Evolutionary conservation across 37 sponge, comb jelly and placozoan genomes (phyloP), one percentile per base, ranked within the genome.

Genomic region (Cladorhizidae sp.): DNA sequence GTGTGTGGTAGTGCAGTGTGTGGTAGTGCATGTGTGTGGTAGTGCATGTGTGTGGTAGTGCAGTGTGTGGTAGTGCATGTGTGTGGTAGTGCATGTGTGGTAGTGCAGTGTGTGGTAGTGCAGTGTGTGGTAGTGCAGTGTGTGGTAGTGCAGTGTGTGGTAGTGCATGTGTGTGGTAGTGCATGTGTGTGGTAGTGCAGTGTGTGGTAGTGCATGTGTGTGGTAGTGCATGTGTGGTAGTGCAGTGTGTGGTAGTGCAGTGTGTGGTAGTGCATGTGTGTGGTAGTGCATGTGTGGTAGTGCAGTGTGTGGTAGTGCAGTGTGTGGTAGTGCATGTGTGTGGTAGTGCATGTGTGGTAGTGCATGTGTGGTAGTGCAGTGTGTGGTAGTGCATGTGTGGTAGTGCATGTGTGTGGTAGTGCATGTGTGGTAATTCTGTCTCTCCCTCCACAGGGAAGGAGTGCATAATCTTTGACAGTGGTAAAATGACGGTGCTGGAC

Each of bases 401-500:
- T 0, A 22, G 21, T 54, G 45, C 1, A 78, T 3, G 23, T 62
- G 41, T 62, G 2, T 8, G 9, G 36, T 68, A 37, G n/a, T 31
- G 8, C n/a, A 32, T 8, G 14, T 21, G 69, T 49, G 20, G 5
- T 26, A 20, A 25, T 40, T 52, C 33, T 36, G 69, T n/a, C 83
- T 49, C 54, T 45, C 75, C 23, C 54, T 49, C 54, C 61, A 0
- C 77, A 95, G 97, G 92, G 68, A 97, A 97, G 63, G 88, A 92
- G 65, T 56, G 56, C 28, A 85, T 94, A 85, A 85, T 97, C 43
- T 77, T 75, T 39, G 98, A 97, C 75, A 89, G 91, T 86, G 91
- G 93, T 11, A 97, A 97, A 86, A 85, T 97, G 95, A 54, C 42
- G 8, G 91, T 94, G 17, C 84, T 97, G 61, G 98, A 97, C 81